Evolutionary conservation across 1,140 invertebrate genomes (phyloP).

Genomic region (Artemia franciscana): DNA sequence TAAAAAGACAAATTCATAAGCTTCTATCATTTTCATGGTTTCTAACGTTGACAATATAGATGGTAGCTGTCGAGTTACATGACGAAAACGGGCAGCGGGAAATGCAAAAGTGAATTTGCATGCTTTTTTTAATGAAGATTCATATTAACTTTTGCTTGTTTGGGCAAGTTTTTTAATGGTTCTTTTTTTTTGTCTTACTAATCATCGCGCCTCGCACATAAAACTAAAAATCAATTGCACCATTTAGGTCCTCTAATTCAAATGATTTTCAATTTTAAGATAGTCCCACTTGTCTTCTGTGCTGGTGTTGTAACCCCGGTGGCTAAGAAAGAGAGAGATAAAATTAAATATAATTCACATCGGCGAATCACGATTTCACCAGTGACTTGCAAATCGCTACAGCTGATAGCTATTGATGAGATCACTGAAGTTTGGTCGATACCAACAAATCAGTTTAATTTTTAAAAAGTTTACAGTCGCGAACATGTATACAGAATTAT

Average conservation of each 20-base stretch:
- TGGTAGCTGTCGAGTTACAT: no score
- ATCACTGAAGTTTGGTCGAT: background rate
- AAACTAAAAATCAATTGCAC: no score
- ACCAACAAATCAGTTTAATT: background rate
- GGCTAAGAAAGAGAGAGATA: background rate
- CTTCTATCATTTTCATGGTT: no score
- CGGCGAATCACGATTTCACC: background rate
- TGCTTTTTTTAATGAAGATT: no score
- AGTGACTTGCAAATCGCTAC: background rate
- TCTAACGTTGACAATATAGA: no score
- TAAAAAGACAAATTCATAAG: no score
- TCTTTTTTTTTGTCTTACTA: no score
- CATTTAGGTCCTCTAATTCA: background rate
- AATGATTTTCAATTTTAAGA: background rate
- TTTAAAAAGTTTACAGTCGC: background rate
- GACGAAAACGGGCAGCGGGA: no score
- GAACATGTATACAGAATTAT: background rate
- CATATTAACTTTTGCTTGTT: no score
- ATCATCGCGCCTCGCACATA: no score
- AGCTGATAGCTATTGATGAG: background rate
- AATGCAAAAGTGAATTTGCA: no score
- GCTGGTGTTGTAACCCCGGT: background rate
- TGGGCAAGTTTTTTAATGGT: no score
- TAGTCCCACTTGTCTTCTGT: background rate
- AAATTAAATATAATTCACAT: background rate